Conservation (phyloP, 2,797 vertebrate genomes). For the Babyrousa celebensis region DNA sequence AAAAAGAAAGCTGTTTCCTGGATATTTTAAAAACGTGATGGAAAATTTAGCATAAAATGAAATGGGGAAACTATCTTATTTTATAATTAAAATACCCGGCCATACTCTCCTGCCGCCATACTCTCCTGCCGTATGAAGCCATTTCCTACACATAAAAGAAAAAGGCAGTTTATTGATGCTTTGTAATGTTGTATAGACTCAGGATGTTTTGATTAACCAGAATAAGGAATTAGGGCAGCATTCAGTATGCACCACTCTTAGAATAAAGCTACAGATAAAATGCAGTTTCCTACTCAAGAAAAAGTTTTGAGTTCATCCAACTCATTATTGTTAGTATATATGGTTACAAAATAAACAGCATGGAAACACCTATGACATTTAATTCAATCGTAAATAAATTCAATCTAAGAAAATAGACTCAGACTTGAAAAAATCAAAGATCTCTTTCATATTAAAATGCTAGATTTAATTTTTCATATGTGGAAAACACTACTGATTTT, state of each 20-base stretch:
- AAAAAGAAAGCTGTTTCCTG: neutral
- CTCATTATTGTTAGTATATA: constrained; percentile 2
- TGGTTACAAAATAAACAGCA: constrained; percentile 28
- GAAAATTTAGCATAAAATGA: constrained; percentile 45
- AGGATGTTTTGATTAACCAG: neutral
- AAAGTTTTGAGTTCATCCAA: neutral
- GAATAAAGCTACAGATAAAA: neutral
- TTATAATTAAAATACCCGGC: constrained; percentile 26
- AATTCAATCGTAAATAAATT: constrained; percentile 73
- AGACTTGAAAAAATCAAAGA: constrained; percentile 54
- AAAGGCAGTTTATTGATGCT: neutral
- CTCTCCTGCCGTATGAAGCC: neutral
- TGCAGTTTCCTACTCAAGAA: neutral
- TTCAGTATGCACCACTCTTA: neutral
- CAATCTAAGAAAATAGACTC: constrained; percentile 61
- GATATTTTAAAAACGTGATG: neutral
- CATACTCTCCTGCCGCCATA: neutral
- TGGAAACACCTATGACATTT: neutral
- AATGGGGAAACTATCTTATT: neutral
- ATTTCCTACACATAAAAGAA: neutral
- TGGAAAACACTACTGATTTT: constrained; percentile 65
- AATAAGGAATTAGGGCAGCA: neutral
- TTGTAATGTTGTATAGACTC: neutral
- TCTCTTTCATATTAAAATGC: constrained; percentile 66
- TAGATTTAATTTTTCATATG: constrained; percentile 40